phyloP scores from a whole-genome alignment of 2,888 invertebrate species.

The Eilema depressum region DNA sequence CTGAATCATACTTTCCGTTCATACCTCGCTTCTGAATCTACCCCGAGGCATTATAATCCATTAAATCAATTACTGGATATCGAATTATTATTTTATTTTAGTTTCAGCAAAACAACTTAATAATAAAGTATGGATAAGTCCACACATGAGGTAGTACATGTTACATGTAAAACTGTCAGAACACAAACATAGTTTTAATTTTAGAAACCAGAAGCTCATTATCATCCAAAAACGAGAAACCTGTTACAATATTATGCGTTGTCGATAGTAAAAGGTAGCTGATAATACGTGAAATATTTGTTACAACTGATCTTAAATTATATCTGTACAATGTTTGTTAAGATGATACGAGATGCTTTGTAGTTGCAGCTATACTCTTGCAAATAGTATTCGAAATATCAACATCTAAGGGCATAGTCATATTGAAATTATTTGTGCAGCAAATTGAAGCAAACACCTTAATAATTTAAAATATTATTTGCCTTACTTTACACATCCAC shows the following conservation, averaged over 20 bases:
- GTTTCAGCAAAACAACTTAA: constrained; percentile 16
- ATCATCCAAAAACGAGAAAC: no score
- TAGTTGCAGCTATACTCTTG: neutral
- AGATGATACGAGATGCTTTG: constrained; percentile 21
- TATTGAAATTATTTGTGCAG: neutral
- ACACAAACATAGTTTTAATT: constrained; percentile 4
- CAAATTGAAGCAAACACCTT: constrained; percentile 22
- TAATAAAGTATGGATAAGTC: constrained; percentile 49
- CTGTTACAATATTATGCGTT: neutral
- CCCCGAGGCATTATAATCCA: neutral
- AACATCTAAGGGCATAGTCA: neutral
- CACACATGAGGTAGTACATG: constrained; percentile 70
- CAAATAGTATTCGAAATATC: neutral
- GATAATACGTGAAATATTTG: constrained; percentile 53
- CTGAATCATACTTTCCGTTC: no score
- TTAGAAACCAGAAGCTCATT: neutral
- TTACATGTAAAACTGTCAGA: constrained; percentile 51
- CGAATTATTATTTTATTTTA: neutral
- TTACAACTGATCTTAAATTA: constrained; percentile 31
- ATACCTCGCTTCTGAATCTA: no score
- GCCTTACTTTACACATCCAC: constrained; percentile 30
- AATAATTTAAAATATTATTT: constrained; percentile 22
- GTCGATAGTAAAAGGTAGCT: constrained; percentile 50
- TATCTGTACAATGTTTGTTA: constrained; percentile 44
- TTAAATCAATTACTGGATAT: neutral